phyloP scores from a whole-genome alignment of 1,140 invertebrate species.

The Drosophila persimilis region DNA sequence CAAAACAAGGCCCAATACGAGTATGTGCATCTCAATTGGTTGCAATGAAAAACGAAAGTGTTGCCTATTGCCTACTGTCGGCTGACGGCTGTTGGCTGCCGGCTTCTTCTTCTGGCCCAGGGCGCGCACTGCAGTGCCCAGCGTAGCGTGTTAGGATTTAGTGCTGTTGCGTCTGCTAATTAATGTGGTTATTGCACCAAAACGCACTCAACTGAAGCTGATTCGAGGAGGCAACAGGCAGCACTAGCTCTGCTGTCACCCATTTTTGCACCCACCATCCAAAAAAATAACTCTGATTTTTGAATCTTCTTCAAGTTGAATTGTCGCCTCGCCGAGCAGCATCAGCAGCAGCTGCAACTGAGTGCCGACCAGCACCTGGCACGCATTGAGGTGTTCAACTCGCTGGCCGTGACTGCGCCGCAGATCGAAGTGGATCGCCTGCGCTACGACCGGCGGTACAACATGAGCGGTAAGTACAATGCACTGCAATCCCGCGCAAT shows the following conservation, averaged over 20 bases:
- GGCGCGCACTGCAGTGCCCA: constrained; percentile 38
- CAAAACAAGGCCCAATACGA: constrained; percentile 5
- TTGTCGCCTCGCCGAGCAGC: constrained; percentile 72
- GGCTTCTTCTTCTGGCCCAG: constrained; percentile 14
- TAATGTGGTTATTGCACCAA: constrained; percentile 81
- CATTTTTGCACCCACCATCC: neutral
- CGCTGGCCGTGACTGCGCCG: constrained; percentile 89
- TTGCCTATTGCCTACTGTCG: constrained; percentile 18
- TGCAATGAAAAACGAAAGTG: constrained; percentile 78
- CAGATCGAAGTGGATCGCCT: constrained; percentile 87
- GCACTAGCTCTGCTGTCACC: too few species aligned
- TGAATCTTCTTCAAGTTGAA: constrained; percentile 67
- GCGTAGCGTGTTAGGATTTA: constrained; percentile 49
- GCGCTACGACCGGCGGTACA: constrained; percentile 75
- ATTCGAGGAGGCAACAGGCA: neutral
- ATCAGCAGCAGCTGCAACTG: constrained; percentile 36
- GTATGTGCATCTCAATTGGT: constrained; percentile 65
- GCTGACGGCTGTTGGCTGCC: neutral
- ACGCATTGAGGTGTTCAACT: constrained; percentile 89
- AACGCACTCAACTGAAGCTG: constrained; percentile 70
- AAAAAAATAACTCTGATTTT: neutral
- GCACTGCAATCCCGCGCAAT: too few species aligned
- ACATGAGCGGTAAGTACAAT: constrained; percentile 72
- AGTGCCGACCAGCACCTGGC: constrained; percentile 84
- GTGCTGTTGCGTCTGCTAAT: constrained; percentile 61